phyloP scores from a whole-genome alignment of 2,888 invertebrate species.

The Pristionchus entomophagus region DNA sequence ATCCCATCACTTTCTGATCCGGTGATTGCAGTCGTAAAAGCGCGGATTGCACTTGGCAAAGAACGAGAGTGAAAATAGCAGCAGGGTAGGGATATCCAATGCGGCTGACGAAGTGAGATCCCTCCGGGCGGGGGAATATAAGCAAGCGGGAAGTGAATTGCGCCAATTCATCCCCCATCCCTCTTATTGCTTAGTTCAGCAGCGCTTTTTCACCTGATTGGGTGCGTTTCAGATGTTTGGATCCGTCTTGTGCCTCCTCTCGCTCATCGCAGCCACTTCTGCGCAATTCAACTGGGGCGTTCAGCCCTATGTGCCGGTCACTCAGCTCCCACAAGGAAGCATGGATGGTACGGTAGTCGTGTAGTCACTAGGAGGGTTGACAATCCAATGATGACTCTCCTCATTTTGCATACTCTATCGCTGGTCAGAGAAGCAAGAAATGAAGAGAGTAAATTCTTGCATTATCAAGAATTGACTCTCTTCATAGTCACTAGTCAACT shows the following conservation, averaged over 20 bases:
- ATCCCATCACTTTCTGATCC: neutral
- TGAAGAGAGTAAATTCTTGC: neutral
- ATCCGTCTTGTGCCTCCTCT: neutral
- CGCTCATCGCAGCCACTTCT: neutral
- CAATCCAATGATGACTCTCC: neutral
- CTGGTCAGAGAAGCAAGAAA: no score
- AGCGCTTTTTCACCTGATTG: neutral
- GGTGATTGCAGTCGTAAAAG: neutral
- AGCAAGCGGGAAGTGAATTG: neutral
- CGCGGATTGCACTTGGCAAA: neutral
- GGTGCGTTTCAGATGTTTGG: neutral
- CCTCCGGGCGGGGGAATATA: neutral
- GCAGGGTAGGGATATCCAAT: neutral
- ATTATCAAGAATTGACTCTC: neutral
- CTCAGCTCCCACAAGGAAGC: neutral
- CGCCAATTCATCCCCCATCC: neutral
- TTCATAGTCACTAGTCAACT: neutral
- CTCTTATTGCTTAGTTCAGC: neutral
- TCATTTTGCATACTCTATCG: no score
- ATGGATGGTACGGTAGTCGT: neutral
- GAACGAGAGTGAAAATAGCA: neutral
- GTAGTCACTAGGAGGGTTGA: neutral
- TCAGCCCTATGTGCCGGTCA: neutral
- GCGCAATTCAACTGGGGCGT: constrained; percentile 4
- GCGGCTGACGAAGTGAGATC: neutral